Evolutionary conservation across 2,888 invertebrate genomes (phyloP).

Genomic region (Dendrolimus houi): DNA sequence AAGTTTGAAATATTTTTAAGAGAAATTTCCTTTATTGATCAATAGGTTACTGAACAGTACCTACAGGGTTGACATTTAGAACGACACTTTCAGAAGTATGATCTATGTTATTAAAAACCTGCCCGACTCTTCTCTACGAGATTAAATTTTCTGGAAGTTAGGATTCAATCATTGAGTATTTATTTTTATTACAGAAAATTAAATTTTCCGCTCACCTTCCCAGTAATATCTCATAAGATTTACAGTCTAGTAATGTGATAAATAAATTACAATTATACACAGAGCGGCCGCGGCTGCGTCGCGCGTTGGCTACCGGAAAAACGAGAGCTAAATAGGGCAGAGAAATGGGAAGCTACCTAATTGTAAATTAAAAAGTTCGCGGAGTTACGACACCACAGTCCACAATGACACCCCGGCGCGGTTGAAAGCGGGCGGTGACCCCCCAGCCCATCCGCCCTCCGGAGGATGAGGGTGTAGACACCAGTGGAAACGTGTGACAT

Average conservation of each 20-base stretch:
- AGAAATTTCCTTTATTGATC: no score
- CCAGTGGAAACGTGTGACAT: constrained; percentile 75
- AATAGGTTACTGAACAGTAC: no score
- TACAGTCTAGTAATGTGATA: constrained; percentile 53
- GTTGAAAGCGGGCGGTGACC: constrained; percentile 31
- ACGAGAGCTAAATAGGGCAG: constrained; percentile 75
- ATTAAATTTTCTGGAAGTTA: no score
- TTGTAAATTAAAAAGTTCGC: constrained; percentile 77
- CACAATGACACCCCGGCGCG: constrained; percentile 66
- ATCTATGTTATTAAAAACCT: no score
- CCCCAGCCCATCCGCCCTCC: constrained; percentile 17
- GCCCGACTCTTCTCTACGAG: no score
- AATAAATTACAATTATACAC: constrained; percentile 72
- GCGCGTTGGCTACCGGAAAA: constrained; percentile 60
- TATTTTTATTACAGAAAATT: background rate
- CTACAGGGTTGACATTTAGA: no score
- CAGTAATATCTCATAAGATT: constrained; percentile 37
- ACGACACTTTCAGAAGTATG: no score
- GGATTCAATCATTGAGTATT: no score
- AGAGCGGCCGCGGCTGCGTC: constrained; percentile 29
- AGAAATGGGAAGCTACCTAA: constrained; percentile 76
- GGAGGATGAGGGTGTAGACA: constrained; percentile 46
- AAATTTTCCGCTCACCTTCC: constrained; percentile 11
- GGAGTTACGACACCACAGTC: constrained; percentile 76
- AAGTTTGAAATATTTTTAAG: no score